Evolutionary conservation across 2,113 vertebrate species (phyloP).

Genomic region (Thalassarche chlororhynchos): DNA sequence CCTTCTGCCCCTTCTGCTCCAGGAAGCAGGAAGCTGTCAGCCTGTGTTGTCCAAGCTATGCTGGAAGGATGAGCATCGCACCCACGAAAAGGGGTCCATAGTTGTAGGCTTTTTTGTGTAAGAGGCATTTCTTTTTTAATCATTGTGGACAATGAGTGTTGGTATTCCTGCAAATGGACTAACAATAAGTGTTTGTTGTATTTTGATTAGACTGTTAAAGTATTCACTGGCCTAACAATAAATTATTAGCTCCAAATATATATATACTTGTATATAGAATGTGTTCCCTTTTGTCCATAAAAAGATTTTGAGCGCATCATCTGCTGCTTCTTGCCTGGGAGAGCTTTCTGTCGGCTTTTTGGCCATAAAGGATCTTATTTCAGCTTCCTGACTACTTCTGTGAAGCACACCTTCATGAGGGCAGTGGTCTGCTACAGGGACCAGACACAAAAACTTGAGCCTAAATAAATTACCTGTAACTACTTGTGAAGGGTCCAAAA

Average conservation of each 20-base stretch:
- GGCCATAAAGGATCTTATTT: not conserved
- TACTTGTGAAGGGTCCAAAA: not conserved
- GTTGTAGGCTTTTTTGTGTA: not conserved
- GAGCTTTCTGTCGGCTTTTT: not conserved
- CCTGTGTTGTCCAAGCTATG: not conserved
- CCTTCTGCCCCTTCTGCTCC: not conserved
- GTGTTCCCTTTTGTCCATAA: not conserved
- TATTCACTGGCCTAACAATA: not conserved
- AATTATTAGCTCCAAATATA: not conserved
- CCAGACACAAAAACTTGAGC: not conserved
- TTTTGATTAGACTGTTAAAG: not conserved
- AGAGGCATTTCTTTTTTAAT: not conserved
- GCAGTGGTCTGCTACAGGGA: not conserved
- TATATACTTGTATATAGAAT: not conserved
- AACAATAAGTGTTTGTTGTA: not conserved
- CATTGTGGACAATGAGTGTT: not conserved
- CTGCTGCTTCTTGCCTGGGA: not conserved
- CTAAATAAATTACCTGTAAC: not conserved
- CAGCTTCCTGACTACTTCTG: not conserved
- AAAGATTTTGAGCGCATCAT: not conserved
- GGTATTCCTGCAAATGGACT: not conserved
- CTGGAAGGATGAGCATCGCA: not conserved
- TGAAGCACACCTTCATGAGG: not conserved
- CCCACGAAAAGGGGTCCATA: not conserved
- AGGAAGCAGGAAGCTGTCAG: not conserved